Evolutionary conservation across 1,140 invertebrate genomes (phyloP), one percentile per base, ranked within the genome.

Genomic region (Andrena cerasifolii): DNA sequence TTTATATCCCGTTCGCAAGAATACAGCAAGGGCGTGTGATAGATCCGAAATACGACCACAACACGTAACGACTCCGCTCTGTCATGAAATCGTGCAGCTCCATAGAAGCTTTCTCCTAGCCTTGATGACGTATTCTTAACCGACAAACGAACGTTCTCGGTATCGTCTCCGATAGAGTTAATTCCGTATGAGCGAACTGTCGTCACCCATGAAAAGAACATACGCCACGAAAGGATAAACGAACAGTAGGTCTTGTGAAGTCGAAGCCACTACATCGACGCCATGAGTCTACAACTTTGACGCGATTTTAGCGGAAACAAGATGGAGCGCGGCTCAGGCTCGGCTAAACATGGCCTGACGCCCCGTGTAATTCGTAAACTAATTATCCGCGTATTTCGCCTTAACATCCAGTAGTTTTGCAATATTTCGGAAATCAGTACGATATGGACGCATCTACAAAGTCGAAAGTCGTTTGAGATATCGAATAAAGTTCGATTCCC

Each of bases 41-140:
- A n/a, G n/a, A n/a, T n/a, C n/a, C n/a, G n/a, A n/a, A n/a, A n/a
- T n/a, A n/a, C n/a, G n/a, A n/a, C n/a, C n/a, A n/a, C n/a, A n/a
- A n/a, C n/a, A n/a, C n/a, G n/a, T n/a, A n/a, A n/a, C n/a, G n/a
- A n/a, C n/a, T n/a, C n/a, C n/a, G n/a, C n/a, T n/a, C n/a, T n/a
- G 49, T 59, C 62, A 56, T 61, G 65, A 63, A 78, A 62, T 59
- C 24, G 56, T n/a, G n/a, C n/a, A n/a, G n/a, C n/a, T n/a, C n/a
- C 33, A 78, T 73, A 70, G 80, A 85, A 86, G 83, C 83, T 86
- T 83, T 86, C 83, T 86, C 36, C 78, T 72, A 75, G 28, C 53
- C 54, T 56, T 59, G 45, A 66, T 70, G 67, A 78, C 77, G 71
- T 84, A 63, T 45, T 51, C 47, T 10, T 51, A 59, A 71, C 77